Evolutionary conservation across 1,140 invertebrate species (phyloP).

Genomic region (Ceratina australensis): DNA sequence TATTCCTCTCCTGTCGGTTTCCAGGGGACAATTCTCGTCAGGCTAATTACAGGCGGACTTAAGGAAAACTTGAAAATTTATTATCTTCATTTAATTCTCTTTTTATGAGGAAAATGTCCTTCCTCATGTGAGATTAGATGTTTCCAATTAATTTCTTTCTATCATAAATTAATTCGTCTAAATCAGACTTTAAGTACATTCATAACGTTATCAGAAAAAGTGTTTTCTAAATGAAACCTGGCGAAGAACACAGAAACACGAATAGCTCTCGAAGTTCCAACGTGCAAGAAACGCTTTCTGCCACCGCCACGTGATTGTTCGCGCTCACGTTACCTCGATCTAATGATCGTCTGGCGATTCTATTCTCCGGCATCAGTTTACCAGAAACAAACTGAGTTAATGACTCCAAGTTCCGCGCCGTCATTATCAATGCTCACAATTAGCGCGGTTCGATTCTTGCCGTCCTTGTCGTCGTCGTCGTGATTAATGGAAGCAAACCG

Average conservation of each 20-base stretch:
- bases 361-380: not conserved
- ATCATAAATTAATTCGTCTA: too few species aligned
- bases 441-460: constrained; percentile 36
- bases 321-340: too few species aligned
- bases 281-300: not conserved
- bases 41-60: too few species aligned
- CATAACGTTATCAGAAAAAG: too few species aligned
- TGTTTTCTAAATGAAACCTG: too few species aligned
- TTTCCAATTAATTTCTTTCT: too few species aligned
- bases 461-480: not conserved
- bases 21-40: not conserved
- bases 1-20: not conserved
- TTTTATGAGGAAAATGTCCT: too few species aligned
- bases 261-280: not conserved
- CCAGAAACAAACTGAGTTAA: constrained; percentile 2
- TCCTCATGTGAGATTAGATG: too few species aligned
- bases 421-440: constrained; percentile 34
- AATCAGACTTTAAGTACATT: too few species aligned
- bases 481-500: constrained; percentile 34
- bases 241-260: too few species aligned
- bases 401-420: constrained; percentile 21
- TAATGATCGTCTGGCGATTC: not conserved
- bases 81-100: too few species aligned
- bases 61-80: too few species aligned
- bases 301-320: not conserved